Percentiles rank a stretch among this genome's conserved stretches.
Conservation (phyloP, 2,888 invertebrate genomes). For the Argyresthia albistria region DNA sequence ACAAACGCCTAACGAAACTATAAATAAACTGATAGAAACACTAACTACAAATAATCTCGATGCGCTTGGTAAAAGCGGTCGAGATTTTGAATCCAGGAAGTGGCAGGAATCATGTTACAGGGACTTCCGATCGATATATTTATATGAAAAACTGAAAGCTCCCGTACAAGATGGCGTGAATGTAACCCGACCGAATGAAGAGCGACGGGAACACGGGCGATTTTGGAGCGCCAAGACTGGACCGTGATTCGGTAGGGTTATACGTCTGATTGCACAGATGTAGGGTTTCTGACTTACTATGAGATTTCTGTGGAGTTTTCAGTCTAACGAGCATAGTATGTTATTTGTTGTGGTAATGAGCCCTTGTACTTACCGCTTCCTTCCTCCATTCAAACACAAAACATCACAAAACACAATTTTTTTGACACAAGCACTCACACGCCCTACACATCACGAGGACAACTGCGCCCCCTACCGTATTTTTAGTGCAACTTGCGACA, state of each 20-base stretch:
- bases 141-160: conserved; percentile 63
- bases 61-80: conserved; percentile 6
- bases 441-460: conserved; percentile 59
- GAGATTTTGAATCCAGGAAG: conserved; percentile 26
- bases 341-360: conserved; percentile 21
- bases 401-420: conserved; percentile 64
- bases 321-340: conserved; percentile 22
- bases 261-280: conserved; percentile 62
- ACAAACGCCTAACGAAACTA: not conserved
- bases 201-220: conserved; percentile 32
- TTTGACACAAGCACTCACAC: conserved; percentile 69
- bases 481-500: conserved; percentile 1
- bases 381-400: conserved; percentile 47
- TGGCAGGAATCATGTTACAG: conserved; percentile 45
- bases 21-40: not conserved
- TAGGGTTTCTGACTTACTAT: conserved; percentile 51
- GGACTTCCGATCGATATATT: conserved; percentile 63
- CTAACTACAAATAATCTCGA: not conserved
- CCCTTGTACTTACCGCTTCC: conserved; percentile 51
- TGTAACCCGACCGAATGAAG: conserved; percentile 38
- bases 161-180: conserved; percentile 66
- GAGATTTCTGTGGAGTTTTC: conserved; percentile 39
- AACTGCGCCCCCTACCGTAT: conserved; percentile 61
- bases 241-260: conserved; percentile 54
- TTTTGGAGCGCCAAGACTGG: conserved; percentile 24